phyloP scores from a whole-genome alignment of 1,140 invertebrate genomes.

The Metaphire vulgaris region DNA sequence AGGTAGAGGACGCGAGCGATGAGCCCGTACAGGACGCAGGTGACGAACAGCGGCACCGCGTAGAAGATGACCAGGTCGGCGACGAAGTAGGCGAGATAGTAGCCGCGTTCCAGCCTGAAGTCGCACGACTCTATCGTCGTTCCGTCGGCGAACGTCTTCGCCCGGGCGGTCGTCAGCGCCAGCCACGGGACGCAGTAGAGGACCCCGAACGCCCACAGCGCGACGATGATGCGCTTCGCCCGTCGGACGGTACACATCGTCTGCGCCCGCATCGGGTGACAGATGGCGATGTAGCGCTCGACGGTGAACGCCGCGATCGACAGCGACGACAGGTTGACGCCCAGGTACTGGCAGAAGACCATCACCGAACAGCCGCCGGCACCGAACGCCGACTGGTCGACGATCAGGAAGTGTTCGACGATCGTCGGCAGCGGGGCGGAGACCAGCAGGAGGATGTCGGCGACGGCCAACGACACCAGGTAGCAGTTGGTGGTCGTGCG shows the following conservation, averaged over 20 bases:
- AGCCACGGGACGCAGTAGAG: constrained; percentile 58
- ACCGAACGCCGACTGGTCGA: constrained; percentile 58
- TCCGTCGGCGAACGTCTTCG: constrained; percentile 20
- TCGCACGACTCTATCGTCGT: constrained; percentile 51
- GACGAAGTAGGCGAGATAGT: constrained; percentile 56
- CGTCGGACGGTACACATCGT: constrained; percentile 54
- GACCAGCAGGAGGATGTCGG: constrained; percentile 57
- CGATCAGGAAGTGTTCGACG: constrained; percentile 53
- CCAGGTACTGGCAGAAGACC: constrained; percentile 59
- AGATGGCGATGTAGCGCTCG: no score
- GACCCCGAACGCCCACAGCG: constrained; percentile 56
- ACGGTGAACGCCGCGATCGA: no score
- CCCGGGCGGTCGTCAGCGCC: constrained; percentile 49
- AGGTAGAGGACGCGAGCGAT: constrained; percentile 53
- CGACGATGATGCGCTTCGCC: constrained; percentile 54
- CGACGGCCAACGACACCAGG: constrained; percentile 56
- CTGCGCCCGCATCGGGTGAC: constrained; percentile 58
- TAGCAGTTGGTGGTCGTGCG: constrained; percentile 62
- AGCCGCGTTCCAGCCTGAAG: constrained; percentile 52
- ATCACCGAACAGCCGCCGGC: constrained; percentile 56
- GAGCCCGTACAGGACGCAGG: constrained; percentile 53
- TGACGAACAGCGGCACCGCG: constrained; percentile 50
- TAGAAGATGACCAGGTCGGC: constrained; percentile 57
- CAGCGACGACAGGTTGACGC: no score
- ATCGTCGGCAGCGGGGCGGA: constrained; percentile 59